Evolutionary conservation across 1,140 invertebrate species (phyloP).

Genomic region (Cydia fagiglandana): DNA sequence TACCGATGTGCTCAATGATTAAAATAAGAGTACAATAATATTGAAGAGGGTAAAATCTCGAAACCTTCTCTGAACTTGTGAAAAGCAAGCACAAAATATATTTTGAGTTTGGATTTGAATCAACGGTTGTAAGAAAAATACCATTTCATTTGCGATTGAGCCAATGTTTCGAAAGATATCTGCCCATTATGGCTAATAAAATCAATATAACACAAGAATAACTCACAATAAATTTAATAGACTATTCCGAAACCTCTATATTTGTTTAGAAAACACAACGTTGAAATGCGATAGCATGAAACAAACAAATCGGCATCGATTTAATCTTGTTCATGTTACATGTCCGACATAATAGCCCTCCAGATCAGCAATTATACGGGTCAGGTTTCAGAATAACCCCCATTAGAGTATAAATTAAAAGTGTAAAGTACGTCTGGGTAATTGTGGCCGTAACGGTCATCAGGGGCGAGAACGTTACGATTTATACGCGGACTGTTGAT

Average conservation of each 20-base stretch:
- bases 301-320: slow-evolving; percentile 12
- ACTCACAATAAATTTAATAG: not conserved
- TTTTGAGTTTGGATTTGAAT: too few relatives aligned
- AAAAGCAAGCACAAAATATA: too few relatives aligned
- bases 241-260: not conserved
- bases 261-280: not conserved
- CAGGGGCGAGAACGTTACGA: not conserved
- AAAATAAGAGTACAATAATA: too few relatives aligned
- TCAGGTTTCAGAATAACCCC: slow-evolving; percentile 6
- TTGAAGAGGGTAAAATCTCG: too few relatives aligned
- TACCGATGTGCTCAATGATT: too few relatives aligned
- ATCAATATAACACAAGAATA: too few relatives aligned
- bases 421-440: slow-evolving; percentile 3
- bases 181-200: too few relatives aligned
- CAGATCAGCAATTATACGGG: slow-evolving; percentile 24
- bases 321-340: slow-evolving; percentile 21
- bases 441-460: not conserved
- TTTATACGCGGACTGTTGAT: slow-evolving; percentile 4
- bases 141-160: too few relatives aligned
- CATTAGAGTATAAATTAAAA: slow-evolving; percentile 19
- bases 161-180: too few relatives aligned
- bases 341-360: not conserved
- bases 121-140: too few relatives aligned
- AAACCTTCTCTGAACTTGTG: too few relatives aligned
- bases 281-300: not conserved